These are phyloP conservation scores for Archilochus colubris DNA, from an alignment of 2,113 vertebrate species.

Conservation along the genomic window DNA sequence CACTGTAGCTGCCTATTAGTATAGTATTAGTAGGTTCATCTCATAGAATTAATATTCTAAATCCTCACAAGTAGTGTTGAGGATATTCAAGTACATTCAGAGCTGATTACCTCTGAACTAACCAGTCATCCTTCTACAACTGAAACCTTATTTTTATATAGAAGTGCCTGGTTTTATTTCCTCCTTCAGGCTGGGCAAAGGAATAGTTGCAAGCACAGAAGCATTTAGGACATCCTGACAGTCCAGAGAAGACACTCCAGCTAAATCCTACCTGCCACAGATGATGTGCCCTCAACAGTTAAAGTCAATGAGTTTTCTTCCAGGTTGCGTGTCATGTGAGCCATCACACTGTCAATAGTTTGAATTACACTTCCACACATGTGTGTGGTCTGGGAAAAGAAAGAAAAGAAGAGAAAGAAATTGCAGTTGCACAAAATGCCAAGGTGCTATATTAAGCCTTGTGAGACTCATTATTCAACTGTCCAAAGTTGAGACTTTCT, in stretches of 20 bases:
- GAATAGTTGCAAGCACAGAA: neutral
- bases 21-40: neutral
- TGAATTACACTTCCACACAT: constrained; percentile 81
- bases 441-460: neutral
- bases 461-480: neutral
- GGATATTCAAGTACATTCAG: neutral
- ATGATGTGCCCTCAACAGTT: constrained; percentile 81
- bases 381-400: constrained; percentile 35
- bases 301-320: constrained; percentile 15
- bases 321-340: constrained; percentile 80
- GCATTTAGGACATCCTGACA: neutral
- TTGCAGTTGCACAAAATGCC: neutral
- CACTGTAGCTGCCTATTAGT: neutral
- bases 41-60: neutral
- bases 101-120: neutral
- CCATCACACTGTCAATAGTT: constrained; percentile 88
- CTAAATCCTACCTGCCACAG: constrained; percentile 84
- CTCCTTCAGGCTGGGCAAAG: neutral
- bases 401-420: neutral
- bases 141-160: rapidly evolving
- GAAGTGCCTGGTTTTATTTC: rapidly evolving
- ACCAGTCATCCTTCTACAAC: neutral
- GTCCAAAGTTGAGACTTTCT: neutral
- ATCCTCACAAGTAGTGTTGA: neutral
- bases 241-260: neutral